These are phyloP conservation scores for Meriones psammophilus DNA, from an alignment of 2,797 vertebrate species.

Conservation along the genomic window DNA sequence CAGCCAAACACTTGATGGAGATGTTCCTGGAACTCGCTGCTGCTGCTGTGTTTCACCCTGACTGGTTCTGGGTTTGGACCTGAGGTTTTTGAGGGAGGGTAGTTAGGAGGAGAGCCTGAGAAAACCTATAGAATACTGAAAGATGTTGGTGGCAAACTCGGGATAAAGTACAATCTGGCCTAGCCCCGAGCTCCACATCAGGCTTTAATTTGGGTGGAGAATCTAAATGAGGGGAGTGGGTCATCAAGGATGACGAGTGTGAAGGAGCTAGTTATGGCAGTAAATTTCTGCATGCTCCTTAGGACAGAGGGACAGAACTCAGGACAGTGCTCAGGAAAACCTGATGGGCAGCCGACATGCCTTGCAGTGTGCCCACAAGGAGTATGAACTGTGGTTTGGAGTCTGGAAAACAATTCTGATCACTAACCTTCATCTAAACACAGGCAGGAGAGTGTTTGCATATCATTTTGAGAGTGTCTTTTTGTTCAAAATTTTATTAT, in stretches of 20 bases:
- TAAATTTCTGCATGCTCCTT: not conserved
- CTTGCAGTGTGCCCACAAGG: not conserved
- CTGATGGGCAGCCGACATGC: not conserved
- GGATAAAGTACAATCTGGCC: not conserved
- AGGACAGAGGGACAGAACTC: not conserved
- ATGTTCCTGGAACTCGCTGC: not conserved
- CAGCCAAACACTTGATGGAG: not conserved
- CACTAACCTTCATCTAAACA: conserved; percentile 34
- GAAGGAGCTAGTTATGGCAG: rapidly evolving
- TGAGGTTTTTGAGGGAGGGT: not conserved
- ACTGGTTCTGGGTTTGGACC: not conserved
- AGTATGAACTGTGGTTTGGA: not conserved
- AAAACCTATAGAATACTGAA: not conserved
- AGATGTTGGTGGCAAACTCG: not conserved
- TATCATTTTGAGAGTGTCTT: conserved; percentile 10
- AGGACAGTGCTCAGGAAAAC: not conserved
- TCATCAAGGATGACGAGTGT: rapidly evolving
- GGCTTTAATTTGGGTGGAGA: not conserved
- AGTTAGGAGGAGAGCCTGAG: conserved; percentile 30
- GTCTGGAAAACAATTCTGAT: not conserved
- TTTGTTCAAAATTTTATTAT: conserved; percentile 70
- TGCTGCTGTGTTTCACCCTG: not conserved
- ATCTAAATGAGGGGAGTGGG: not conserved
- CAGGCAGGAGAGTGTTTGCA: conserved; percentile 4
- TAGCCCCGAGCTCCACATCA: not conserved